Evolutionary conservation across 2,113 vertebrate genomes (phyloP).

Genomic region (Cephalophus harveyi): DNA sequence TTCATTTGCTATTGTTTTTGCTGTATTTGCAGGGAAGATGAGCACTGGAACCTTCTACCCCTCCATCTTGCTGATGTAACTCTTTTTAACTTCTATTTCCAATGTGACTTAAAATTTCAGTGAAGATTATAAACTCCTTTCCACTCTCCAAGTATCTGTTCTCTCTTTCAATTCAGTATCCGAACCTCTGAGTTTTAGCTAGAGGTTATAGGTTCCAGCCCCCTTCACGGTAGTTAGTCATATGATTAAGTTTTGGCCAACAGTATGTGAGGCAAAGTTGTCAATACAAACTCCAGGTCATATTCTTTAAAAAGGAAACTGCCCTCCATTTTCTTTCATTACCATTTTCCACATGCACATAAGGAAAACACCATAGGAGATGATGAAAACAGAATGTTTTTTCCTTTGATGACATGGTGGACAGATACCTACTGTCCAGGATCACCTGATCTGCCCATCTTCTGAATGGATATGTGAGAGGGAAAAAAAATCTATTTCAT

Average conservation of each 20-base stretch:
- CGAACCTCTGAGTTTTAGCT: not conserved
- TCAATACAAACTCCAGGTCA: not conserved
- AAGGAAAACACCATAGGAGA: not conserved
- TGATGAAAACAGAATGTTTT: not conserved
- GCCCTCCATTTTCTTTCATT: not conserved
- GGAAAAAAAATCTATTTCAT: not conserved
- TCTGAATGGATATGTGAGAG: not conserved
- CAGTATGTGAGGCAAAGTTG: not conserved
- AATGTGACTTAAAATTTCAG: not conserved
- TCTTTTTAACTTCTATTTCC: not conserved
- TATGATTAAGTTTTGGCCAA: not conserved
- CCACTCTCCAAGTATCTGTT: not conserved
- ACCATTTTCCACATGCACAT: not conserved
- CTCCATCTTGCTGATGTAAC: not conserved
- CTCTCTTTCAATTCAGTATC: not conserved
- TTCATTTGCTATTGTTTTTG: not conserved
- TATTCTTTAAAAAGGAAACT: not conserved
- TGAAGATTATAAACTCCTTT: not conserved
- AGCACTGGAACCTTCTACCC: not conserved
- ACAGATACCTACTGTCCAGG: not conserved
- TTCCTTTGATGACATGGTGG: not conserved
- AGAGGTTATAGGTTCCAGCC: not conserved
- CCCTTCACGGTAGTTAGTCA: not conserved
- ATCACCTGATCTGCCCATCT: not conserved
- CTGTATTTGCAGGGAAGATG: not conserved